Percentiles rank a stretch among this genome's conserved stretches.
These are phyloP conservation scores for Mythimna albipuncta DNA, from an alignment of 2,888 invertebrate species.

Conservation along the genomic window DNA sequence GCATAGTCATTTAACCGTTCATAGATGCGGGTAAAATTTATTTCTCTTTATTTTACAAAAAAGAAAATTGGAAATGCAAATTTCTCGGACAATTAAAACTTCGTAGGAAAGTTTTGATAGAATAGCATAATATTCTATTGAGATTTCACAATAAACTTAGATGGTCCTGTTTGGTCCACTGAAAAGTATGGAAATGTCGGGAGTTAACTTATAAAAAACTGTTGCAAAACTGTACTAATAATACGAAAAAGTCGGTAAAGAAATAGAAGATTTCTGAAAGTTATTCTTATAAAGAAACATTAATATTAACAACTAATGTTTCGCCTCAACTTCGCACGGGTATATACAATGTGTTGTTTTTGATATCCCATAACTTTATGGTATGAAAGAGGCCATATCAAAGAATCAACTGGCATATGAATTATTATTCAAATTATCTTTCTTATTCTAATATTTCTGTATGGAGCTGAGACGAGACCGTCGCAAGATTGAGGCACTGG, in stretches of 20 bases:
- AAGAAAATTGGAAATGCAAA: slow-evolving; percentile 2
- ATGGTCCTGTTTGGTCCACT: slow-evolving; percentile 3
- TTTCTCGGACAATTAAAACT: neutral
- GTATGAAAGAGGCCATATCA: too few relatives aligned
- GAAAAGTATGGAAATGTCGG: slow-evolving; percentile 16
- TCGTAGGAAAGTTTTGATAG: neutral
- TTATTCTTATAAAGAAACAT: neutral
- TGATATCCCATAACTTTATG: too few relatives aligned
- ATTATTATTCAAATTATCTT: too few relatives aligned
- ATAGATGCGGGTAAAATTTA: slow-evolving; percentile 6
- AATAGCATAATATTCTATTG: neutral
- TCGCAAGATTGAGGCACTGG: too few relatives aligned
- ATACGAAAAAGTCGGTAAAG: neutral
- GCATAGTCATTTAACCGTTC: neutral
- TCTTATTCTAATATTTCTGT: too few relatives aligned
- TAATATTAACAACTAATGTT: too few relatives aligned
- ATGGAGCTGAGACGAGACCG: too few relatives aligned
- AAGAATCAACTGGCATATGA: too few relatives aligned
- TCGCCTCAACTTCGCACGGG: too few relatives aligned
- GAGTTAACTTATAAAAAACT: slow-evolving; percentile 2
- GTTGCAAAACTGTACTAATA: neutral
- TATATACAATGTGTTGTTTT: too few relatives aligned
- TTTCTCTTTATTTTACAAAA: neutral
- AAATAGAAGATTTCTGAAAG: neutral
- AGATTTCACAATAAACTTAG: slow-evolving; percentile 7